Conservation (phyloP, 2,888 invertebrate species). For the Serripes groenlandicus region DNA sequence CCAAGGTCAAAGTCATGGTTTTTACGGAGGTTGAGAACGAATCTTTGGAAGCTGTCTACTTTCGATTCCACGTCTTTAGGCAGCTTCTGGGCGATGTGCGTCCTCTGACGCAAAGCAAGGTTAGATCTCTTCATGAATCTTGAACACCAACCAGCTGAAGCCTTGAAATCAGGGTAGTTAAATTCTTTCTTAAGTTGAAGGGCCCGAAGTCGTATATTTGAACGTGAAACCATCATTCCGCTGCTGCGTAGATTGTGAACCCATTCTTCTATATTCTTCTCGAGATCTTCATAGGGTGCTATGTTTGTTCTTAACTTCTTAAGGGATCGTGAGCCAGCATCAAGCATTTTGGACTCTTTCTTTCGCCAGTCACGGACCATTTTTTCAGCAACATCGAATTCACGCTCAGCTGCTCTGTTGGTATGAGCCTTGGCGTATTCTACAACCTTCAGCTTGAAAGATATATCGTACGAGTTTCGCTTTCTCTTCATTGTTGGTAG, state of each 20-base stretch:
- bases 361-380: constrained; percentile 37
- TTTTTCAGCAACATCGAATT: constrained; percentile 35
- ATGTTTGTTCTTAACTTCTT: constrained; percentile 40
- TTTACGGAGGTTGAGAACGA: constrained; percentile 28
- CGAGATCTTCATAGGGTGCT: constrained; percentile 27
- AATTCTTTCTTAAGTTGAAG: constrained; percentile 29
- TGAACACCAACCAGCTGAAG: constrained; percentile 42
- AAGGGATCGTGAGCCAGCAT: constrained; percentile 76
- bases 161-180: constrained; percentile 37
- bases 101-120: constrained; percentile 27
- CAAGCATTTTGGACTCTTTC: constrained; percentile 29
- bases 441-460: constrained; percentile 22
- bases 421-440: constrained; percentile 25
- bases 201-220: constrained; percentile 19
- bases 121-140: constrained; percentile 33
- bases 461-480: constrained; percentile 1
- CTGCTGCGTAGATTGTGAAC: constrained; percentile 3
- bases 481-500: constrained; percentile 23
- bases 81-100: constrained; percentile 54
- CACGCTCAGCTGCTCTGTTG: constrained; percentile 30
- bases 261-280: constrained; percentile 34
- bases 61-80: constrained; percentile 42
- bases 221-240: constrained; percentile 29
- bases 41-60: constrained; percentile 30
- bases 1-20: constrained; percentile 12